A percentile compares a stretch with the other conserved stretches of the same genome.
These are phyloP conservation scores for Lepisosteus osseus DNA, from an alignment of 2,113 vertebrate genomes.

Conservation along the genomic window DNA sequence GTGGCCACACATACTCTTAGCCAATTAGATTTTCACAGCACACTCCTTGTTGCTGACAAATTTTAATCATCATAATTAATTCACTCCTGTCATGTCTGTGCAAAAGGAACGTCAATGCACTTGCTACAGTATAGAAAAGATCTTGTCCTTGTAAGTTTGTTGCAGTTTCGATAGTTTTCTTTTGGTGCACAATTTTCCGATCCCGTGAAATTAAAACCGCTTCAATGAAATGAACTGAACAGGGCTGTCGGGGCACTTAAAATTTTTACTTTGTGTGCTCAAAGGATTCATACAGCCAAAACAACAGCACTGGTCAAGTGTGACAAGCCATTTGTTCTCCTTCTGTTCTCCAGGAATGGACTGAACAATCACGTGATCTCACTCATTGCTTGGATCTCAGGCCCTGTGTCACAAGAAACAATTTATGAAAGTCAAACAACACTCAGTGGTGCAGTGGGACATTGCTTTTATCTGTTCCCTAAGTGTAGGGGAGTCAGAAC, in stretches of 20 bases:
- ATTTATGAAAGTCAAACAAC: slow-evolving; percentile 8
- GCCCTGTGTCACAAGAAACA: neutral
- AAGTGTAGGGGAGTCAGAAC: neutral
- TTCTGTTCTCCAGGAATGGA: neutral
- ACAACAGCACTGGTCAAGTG: neutral
- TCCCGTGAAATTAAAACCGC: neutral
- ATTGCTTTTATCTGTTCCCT: slow-evolving; percentile 10
- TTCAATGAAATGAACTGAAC: neutral
- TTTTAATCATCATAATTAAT: no score
- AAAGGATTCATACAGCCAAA: neutral
- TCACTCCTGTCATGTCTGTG: no score
- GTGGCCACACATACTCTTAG: no score
- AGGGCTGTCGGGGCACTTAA: neutral
- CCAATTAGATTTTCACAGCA: no score
- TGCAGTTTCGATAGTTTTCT: neutral
- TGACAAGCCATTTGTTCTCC: neutral
- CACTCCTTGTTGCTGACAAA: no score
- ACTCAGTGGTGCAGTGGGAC: slow-evolving; percentile 1
- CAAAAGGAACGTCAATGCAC: no score
- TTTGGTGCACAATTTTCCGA: neutral
- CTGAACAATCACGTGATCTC: neutral
- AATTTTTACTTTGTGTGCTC: neutral
- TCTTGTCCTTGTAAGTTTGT: no score
- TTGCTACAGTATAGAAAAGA: no score
- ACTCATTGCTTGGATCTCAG: neutral